A percentile compares a stretch with the other conserved stretches of the same genome.
Evolutionary conservation across 1,140 invertebrate species (phyloP).

Genomic region (Pseudomyrmex gracilis): DNA sequence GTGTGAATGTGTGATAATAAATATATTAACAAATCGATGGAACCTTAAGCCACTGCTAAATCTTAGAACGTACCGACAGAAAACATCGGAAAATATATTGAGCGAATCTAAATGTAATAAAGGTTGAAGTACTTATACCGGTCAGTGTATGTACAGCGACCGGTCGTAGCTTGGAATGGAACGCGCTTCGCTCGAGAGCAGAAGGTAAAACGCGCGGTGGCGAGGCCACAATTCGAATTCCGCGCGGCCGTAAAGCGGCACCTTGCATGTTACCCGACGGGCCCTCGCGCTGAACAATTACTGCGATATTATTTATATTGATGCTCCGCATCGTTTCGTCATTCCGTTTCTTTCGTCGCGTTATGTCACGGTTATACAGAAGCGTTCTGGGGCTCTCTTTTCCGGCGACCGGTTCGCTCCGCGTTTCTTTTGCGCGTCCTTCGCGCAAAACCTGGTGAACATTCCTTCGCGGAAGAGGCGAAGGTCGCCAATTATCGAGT

Average conservation of each 20-base stretch:
- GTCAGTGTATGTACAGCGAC: not conserved
- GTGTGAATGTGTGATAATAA: too few relatives aligned
- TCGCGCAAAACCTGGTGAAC: slow-evolving; percentile 71
- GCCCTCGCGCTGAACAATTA: slow-evolving; percentile 52
- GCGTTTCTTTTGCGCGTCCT: slow-evolving; percentile 63
- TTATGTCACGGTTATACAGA: slow-evolving; percentile 43
- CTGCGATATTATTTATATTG: slow-evolving; percentile 62
- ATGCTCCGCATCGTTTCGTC: slow-evolving; percentile 41
- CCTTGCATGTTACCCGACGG: slow-evolving; percentile 49
- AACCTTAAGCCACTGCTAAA: too few relatives aligned
- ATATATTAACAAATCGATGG: too few relatives aligned
- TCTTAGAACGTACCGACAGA: too few relatives aligned
- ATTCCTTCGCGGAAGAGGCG: slow-evolving; percentile 83
- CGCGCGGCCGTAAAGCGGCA: slow-evolving; percentile 53
- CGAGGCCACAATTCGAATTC: slow-evolving; percentile 43
- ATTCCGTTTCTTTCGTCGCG: slow-evolving; percentile 53
- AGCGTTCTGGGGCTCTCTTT: slow-evolving; percentile 18
- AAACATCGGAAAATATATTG: too few relatives aligned
- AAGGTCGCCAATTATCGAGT: slow-evolving; percentile 83
- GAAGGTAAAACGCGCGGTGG: slow-evolving; percentile 21
- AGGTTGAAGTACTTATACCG: not conserved
- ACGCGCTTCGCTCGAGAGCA: slow-evolving; percentile 2
- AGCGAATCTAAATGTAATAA: too few relatives aligned
- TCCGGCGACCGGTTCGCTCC: not conserved
- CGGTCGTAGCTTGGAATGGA: not conserved